Evolutionary conservation across 2,888 invertebrate genomes (phyloP).

Genomic region (Andrena praecox): DNA sequence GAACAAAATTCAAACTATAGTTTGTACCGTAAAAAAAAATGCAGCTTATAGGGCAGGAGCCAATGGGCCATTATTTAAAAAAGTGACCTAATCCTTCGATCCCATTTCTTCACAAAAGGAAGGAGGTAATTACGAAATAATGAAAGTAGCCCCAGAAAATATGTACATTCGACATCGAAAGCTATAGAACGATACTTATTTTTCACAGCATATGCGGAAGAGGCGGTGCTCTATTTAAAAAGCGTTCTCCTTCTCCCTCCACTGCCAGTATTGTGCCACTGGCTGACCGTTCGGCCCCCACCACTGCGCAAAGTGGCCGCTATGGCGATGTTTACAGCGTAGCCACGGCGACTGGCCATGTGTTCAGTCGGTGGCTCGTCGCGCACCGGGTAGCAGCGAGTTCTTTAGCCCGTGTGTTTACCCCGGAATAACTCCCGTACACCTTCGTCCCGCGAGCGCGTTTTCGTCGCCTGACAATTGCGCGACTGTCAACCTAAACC

Average conservation of each 20-base stretch:
- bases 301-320: conserved; percentile 58
- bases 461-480: conserved; percentile 17
- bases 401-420: not conserved
- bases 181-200: not conserved
- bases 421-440: not conserved
- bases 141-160: not conserved
- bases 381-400: conserved; percentile 59
- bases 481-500: conserved; percentile 19
- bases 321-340: conserved; percentile 81
- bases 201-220: not conserved
- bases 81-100: too few relatives aligned
- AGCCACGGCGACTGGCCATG: conserved; percentile 79
- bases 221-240: conserved; percentile 42
- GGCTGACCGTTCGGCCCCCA: conserved; percentile 29
- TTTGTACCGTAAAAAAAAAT: too few relatives aligned
- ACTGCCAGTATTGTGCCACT: conserved; percentile 33
- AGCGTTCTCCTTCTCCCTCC: conserved; percentile 9
- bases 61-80: too few relatives aligned
- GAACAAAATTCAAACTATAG: too few relatives aligned
- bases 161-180: not conserved
- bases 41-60: too few relatives aligned
- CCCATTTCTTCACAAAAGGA: too few relatives aligned
- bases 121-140: not conserved
- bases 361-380: conserved; percentile 81
- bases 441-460: conserved; percentile 1